Base-by-base conservation (phyloP, 1,140 invertebrate species). In the Lepidurus couesii region DNA sequence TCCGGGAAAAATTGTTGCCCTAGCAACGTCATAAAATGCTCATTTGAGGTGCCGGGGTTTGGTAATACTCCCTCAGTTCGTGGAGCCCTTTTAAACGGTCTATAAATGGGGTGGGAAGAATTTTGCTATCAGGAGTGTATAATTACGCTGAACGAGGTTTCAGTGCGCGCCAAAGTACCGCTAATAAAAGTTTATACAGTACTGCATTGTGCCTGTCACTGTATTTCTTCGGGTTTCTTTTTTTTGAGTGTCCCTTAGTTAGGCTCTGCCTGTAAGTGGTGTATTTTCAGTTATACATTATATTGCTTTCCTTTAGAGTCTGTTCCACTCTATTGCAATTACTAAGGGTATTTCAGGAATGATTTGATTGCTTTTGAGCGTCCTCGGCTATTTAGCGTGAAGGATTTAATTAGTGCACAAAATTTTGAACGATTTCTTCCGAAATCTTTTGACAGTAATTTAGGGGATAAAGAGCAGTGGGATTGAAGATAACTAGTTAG, bases 171-270 rank as follows among this genome's bases (percentile, higher is more conserved):
- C 53, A 21, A 21, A 65, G 53, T 21, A 21, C 53, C 53, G 53
- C 53, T 65, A n/a, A 65, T 65, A 65, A 65, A 65, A 9, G 16
- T 13, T 16, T 65, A 13, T 34, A 34, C 2, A 4, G n/a, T 21
- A 65, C 53, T 65, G 53, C 53, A 65, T n/a, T 65, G 53, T 21
- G 53, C n/a, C 53, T 65, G 53, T 65, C 53, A 21, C 53, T 21
- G 13, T 65, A 65, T 65, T 65, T 65, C 53, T 65, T 65, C 5
- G 53, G 53, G 7, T 65, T 21, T 65, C 21, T 21, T 21, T 65
- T 65, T 65, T 47, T 65, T 65, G 21, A 65, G 45, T 9, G 9
- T 65, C 8, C 7, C 6, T 65, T 7, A 65, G 34, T 34, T 65
- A 65, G 53, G 45, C 45, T 47, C 7, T 16, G 34, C 34, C 3